Evolutionary conservation across 2,888 invertebrate genomes (phyloP), one percentile per base, ranked within the genome.

Genomic region (Lepidocyrtoides sp.): DNA sequence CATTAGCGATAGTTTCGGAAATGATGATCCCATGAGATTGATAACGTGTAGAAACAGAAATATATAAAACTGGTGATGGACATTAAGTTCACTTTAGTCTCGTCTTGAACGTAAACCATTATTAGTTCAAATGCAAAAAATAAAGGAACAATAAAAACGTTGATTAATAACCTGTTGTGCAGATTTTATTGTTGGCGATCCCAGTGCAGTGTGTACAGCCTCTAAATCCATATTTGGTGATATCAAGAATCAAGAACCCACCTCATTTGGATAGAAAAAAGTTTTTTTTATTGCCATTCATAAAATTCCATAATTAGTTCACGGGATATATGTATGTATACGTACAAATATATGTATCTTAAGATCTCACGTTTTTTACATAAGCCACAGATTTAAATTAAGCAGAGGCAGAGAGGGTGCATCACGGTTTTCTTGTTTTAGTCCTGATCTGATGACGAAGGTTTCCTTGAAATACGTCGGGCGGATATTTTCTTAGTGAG

Each of bases 51-150:
- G 20, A 12, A 1, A 72, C 44, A 44, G 36, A 36, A 36, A 36
- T 36, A 36, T n/a, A n/a, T 36, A 72, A 72, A 72, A 8, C 72
- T 72, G 44, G 36, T 2, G 20, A 20, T 72, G 23, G 20, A 44
- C 36, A 72, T 72, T 23, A 3, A 72, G n/a, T 20, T 72, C n/a
- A 20, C 14, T 72, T 72, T 5, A 72, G 72, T 72, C 44, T 72
- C 2, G 10, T 12, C 0, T 72, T 44, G 41, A 20, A 20, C 44
- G 7, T 23, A 8, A 44, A 12, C n/a, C n/a, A n/a, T n/a, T n/a
- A n/a, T n/a, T n/a, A n/a, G n/a, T n/a, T n/a, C n/a, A n/a, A n/a
- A n/a, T n/a, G n/a, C n/a, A n/a, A n/a, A n/a, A n/a, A n/a, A n/a
- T n/a, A n/a, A n/a, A n/a, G n/a, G n/a, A n/a, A n/a, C n/a, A n/a